Percentiles rank a stretch among this genome's conserved stretches.
Evolutionary conservation across 2,113 vertebrate genomes (phyloP).

Genomic region (Nicator chloris): DNA sequence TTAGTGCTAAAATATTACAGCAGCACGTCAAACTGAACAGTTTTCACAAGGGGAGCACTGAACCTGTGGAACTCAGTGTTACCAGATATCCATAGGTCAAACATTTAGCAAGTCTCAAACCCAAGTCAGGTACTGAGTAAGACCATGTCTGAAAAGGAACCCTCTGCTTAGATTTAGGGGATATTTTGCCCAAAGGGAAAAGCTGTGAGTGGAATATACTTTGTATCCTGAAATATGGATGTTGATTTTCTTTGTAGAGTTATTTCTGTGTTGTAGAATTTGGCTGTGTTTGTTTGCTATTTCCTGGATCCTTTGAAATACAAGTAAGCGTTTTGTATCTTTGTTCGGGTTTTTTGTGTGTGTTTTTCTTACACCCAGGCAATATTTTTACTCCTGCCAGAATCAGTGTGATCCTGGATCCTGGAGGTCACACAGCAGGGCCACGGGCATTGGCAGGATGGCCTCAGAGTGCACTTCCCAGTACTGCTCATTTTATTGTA

Average conservation of each 20-base stretch:
- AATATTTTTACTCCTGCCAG: background rate
- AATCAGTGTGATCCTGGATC: background rate
- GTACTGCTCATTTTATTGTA: background rate
- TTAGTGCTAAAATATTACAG: background rate
- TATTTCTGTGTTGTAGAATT: background rate
- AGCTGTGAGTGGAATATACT: background rate
- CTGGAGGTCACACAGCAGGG: background rate
- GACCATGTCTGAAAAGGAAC: background rate
- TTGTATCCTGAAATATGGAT: background rate
- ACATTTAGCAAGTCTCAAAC: background rate
- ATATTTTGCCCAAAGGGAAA: background rate
- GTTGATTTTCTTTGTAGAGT: background rate
- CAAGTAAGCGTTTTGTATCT: background rate
- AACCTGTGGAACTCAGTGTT: background rate
- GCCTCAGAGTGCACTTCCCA: background rate
- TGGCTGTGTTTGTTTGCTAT: background rate
- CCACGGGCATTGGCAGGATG: background rate
- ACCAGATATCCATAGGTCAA: background rate
- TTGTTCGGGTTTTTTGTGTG: background rate
- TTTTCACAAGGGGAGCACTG: background rate
- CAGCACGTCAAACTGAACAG: background rate
- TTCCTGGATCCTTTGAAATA: background rate
- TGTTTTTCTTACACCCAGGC: background rate
- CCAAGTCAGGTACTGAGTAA: background rate
- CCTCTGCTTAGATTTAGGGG: background rate